A percentile compares a stretch with the other conserved stretches of the same genome.
Conservation (phyloP, 1,140 invertebrate species). For the Adoxophyes honmai region DNA sequence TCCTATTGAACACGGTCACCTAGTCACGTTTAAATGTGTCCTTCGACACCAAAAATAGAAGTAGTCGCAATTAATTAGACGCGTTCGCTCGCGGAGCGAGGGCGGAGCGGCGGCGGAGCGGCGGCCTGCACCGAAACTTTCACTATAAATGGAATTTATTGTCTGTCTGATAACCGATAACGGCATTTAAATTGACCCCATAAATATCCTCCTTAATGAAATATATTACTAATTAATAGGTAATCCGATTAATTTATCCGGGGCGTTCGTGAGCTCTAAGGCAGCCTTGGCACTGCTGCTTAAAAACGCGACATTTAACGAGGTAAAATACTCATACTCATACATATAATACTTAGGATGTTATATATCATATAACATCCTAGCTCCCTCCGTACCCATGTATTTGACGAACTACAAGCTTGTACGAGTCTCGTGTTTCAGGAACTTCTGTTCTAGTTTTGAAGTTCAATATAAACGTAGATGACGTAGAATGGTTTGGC, state of each 20-base stretch:
- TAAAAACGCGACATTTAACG: no score
- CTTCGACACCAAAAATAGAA: slow-evolving; percentile 11
- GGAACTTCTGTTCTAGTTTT: no score
- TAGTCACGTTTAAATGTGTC: slow-evolving; percentile 4
- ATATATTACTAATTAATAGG: neutral
- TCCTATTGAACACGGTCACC: neutral
- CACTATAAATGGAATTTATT: slow-evolving; percentile 15
- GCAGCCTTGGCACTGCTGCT: no score
- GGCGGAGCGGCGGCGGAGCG: neutral
- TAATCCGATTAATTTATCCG: neutral
- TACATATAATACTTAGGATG: no score
- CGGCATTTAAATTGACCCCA: slow-evolving; percentile 6
- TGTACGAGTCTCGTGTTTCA: no score
- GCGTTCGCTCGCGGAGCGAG: neutral
- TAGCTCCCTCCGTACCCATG: no score
- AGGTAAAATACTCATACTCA: no score
- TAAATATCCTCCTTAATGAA: neutral
- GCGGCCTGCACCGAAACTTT: neutral
- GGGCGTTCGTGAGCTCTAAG: neutral
- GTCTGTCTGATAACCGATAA: slow-evolving; percentile 11
- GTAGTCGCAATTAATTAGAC: slow-evolving; percentile 11
- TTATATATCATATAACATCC: no score
- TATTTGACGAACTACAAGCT: no score
- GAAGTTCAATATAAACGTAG: no score
- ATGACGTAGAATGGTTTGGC: no score